Evolutionary conservation across 35 echinoderm and acorn worm species (phyloP), one percentile per base, ranked within the genome.

Genomic region (Apostichopus parvimensis): DNA sequence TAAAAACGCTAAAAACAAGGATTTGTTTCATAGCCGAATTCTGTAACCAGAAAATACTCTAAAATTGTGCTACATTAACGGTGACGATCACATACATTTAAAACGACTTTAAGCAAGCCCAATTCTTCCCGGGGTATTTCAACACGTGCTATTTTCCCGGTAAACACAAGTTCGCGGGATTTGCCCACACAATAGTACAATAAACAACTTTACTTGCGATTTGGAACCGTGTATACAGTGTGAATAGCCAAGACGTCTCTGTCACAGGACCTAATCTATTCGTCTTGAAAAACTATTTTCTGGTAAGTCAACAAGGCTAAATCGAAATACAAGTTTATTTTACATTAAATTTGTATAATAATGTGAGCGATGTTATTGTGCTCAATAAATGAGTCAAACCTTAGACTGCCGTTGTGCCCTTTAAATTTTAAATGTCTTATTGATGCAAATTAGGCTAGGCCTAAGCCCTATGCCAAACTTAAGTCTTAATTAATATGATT

Each of bases 71-170:
- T 18, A 75, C 14, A 75, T 75, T 8, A 61, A 75, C 71, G n/a
- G 15, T 2, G 71, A 14, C 7, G 8, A 11, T 68, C 11, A 68
- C 64, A 9, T 11, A 68, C 15, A 75, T 20, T n/a, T 18, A 75
- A 75, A 75, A 75, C 71, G 71, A 75, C 71, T 75, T 75, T 75
- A 5, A 18, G 71, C 71, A 75, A 75, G 71, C 21, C 10, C 79
- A 82, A 55, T 6, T 57, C 84, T 95, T 95, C 94, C 91, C 94
- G 94, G 83, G 94, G 26, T 92, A 90, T 89, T 95, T 95, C 81
- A 57, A 92, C 94, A 95, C 94, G 94, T 95, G 94, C 82, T 92
- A 73, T 79, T 70, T 55, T 79, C 62, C 66, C 94, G 68, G 90
- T 73, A 59, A 58, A 90, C 75, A 89, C 57, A 79, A 83, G 53